Base-by-base conservation (phyloP, 1,140 invertebrate genomes). In the Pogonomyrmex californicus region DNA sequence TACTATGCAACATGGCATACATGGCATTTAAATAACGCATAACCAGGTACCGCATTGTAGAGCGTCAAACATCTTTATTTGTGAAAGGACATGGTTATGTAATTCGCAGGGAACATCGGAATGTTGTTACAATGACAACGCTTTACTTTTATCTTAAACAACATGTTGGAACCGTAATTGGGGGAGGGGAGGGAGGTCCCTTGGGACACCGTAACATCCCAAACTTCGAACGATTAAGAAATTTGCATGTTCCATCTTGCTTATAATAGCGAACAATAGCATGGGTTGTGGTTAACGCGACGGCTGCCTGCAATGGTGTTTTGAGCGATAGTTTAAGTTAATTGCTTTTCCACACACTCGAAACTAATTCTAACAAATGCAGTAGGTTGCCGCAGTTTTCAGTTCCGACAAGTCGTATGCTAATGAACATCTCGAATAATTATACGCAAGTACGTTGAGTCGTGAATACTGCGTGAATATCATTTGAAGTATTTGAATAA, bases 211-310 rank as follows among this genome's bases (percentile, higher is more conserved):
- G 23, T 51, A 85, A 70, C 41, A 68, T 56, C 41, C 79, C 41
- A 85, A 88, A 88, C 79, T 88, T 88, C 17, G 77, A 65, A 85
- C 78, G 79, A 87, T 87, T 66, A 87, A 87, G 79, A 83, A 88
- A 89, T 89, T 89, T 89, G 51, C 88, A 89, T 88, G 82, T 30
- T 38, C 73, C 36, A 58, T 30, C 81, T 87, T 68, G 49, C 77
- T 17, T 14, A 33, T 81, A 71, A 30, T 83, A 73, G 33, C 36
- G 68, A 38, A 41, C 65, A 77, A 41, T 54, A 36, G 38, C 44
- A 5, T 62, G 9, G 56, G 60, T 38, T 66, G 58, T 60, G 81
- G 73, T 79, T 79, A 86, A 68, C 66, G 68, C 70, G 47, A 54
- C 87, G 71, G 86, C 81, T 89, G 88, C 68, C 75, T 88, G 65